Conservation (phyloP, 1,140 invertebrate species). For the Matsumurasca onukii region DNA sequence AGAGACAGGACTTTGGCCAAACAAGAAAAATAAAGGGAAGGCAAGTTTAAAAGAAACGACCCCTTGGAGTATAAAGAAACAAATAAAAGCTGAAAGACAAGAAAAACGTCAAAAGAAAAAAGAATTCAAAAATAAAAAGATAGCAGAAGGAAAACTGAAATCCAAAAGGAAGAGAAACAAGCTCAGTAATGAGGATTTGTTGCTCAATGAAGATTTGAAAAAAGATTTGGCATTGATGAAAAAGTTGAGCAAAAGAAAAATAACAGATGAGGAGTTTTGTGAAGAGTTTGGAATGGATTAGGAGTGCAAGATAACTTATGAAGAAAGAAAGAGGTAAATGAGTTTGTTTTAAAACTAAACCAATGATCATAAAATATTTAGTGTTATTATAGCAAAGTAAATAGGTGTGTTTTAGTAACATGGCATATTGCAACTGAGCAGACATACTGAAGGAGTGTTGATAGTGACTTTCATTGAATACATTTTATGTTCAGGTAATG, state of each 20-base stretch:
- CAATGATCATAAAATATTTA: too few species aligned
- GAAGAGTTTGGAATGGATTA: constrained; percentile 28
- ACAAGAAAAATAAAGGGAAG: constrained; percentile 54
- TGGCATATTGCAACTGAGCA: too few species aligned
- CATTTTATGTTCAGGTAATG: too few species aligned
- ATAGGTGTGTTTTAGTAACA: too few species aligned
- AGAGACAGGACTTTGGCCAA: constrained; percentile 78
- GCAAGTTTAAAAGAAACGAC: constrained; percentile 57
- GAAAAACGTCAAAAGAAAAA: constrained; percentile 60
- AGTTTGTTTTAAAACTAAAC: too few species aligned
- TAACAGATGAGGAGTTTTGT: constrained; percentile 26
- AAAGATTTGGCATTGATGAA: constrained; percentile 83
- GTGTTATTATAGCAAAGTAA: too few species aligned
- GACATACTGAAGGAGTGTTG: too few species aligned
- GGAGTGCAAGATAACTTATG: too few species aligned
- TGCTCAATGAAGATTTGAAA: constrained; percentile 64
- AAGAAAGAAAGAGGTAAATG: too few species aligned
- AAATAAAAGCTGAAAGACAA: constrained; percentile 67
- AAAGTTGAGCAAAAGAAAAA: constrained; percentile 84
- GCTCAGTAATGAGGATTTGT: constrained; percentile 71
- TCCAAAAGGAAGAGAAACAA: constrained; percentile 50
- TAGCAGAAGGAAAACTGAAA: constrained; percentile 48
- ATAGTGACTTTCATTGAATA: too few species aligned
- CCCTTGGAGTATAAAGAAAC: constrained; percentile 80
- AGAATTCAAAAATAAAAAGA: constrained; percentile 53